Evolutionary conservation across 35 echinoderm and acorn worm species (phyloP), one percentile per base, ranked within the genome.

Genomic region (Patiria miniata): DNA sequence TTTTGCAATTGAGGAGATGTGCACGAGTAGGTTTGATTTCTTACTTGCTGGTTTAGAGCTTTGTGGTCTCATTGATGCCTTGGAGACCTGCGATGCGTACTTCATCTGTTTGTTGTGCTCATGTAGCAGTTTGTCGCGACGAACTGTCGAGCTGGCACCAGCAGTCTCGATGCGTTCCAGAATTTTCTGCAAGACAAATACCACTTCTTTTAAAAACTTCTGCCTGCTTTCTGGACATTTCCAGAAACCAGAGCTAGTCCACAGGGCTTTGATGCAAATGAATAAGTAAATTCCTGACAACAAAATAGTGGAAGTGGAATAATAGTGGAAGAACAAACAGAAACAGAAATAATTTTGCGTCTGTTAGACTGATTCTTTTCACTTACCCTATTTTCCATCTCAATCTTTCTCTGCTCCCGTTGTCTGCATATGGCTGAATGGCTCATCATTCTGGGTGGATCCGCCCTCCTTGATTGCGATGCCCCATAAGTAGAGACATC

Each of bases 341-440:
- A n/a, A n/a, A n/a, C n/a, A n/a, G n/a, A n/a, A n/a, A n/a, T n/a
- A n/a, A n/a, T n/a, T n/a, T n/a, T n/a, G n/a, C n/a, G n/a, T 68
- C 30, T 68, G 28, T 47, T 61, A 61, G 18, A 32, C 65, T 73
- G 26, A 8, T 60, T 14, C 61, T 68, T 65, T 36, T 29, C 54
- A 83, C 95, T 78, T 68, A 99, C 96, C 92, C 85, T 89, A 89
- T 99, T 99, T 90, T 99, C 96, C 29, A 86, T 81, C 47, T 99
- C 92, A 52, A 99, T 99, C 65, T 83, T 92, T n/a, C 92, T 85
- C n/a, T 99, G 92, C 22, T 99, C 96, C 79, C 90, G 44, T 33
- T 91, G 85, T 61, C 96, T 89, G 55, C 83, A 61, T 17, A 99
- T 26, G 23, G 96, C 92, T 36, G 96, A 83, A 90, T 99, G 96